Conservation (phyloP, 2,113 vertebrate species). For the Nipponia nippon region DNA sequence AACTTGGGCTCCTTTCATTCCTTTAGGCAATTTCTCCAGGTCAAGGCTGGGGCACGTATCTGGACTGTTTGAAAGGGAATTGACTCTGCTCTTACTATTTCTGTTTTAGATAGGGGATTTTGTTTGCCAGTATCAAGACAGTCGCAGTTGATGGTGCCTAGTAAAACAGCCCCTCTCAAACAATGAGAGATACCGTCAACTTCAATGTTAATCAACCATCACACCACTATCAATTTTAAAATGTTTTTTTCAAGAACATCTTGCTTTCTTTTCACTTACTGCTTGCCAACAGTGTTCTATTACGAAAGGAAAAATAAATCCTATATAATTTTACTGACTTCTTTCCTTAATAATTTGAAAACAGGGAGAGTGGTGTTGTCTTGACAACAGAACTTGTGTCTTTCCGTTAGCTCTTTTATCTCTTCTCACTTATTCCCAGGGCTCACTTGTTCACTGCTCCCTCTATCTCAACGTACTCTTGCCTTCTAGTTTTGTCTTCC, state of each 20-base stretch:
- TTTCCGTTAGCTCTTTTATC: not conserved
- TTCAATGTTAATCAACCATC: not conserved
- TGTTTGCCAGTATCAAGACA: not conserved
- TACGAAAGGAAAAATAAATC: not conserved
- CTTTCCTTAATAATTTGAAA: not conserved
- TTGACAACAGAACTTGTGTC: not conserved
- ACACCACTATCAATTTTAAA: not conserved
- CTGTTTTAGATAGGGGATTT: not conserved
- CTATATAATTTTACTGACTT: not conserved
- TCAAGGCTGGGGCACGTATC: not conserved
- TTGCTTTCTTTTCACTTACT: not conserved
- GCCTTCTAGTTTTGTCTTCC: not conserved
- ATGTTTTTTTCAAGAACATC: not conserved
- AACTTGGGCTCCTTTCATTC: not conserved
- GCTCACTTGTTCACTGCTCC: not conserved
- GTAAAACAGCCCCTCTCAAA: not conserved
- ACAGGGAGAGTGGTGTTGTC: not conserved
- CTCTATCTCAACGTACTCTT: not conserved
- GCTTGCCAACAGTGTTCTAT: not conserved
- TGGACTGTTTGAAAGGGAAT: not conserved
- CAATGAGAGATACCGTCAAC: not conserved
- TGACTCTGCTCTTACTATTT: not conserved
- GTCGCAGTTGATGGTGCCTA: not conserved
- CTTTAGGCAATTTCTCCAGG: not conserved
- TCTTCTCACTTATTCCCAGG: not conserved